Evolutionary conservation across 2,888 invertebrate genomes (phyloP), one percentile per base, ranked within the genome.

Genomic region (Nemoura dubitans): DNA sequence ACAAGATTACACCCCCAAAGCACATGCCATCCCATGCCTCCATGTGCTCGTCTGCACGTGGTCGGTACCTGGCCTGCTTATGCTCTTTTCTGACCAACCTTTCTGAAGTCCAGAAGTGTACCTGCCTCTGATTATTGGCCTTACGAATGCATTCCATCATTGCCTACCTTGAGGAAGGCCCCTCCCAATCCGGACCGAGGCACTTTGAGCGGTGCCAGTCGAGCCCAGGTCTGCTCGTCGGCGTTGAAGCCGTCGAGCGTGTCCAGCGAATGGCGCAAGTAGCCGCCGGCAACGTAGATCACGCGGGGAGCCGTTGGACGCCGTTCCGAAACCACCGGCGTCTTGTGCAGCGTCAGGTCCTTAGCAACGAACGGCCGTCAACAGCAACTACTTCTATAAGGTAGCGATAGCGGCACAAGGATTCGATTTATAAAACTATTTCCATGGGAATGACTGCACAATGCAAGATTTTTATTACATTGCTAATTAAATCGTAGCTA

Each of bases 261-360:
- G 91, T 97, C 97, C 87, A 98, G 92, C 0, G 98, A 98, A 90
- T 97, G 96, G 87, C 96, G 93, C 89, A 95, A 94, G 92, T 98
- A 98, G 0, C 98, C 98, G 21, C 98, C 98, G 16, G 97, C 97
- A 78, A 98, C 95, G 92, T 97, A 98, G 89, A 98, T 97, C 88
- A 98, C 96, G 86, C 97, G 94, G 0, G 97, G 97, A 42, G 97
- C 96, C 91, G 97, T 97, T 26, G 98, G 98, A 83, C 96, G 95
- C 87, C 98, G 92, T 90, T 97, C 97, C 89, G 96, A 96, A 3
- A 97, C 97, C 36, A 95, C 94, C 0, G 96, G 96, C 89, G 95
- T 95, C 90, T 97, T 97, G 91, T 98, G 98, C 88, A 98, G 92
- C 27, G 97, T 97, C 90, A 98, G 93, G 92, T 98, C 98, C 94